phyloP scores from a whole-genome alignment of 2,888 invertebrate species.

The Chymomyza fuscimana region DNA sequence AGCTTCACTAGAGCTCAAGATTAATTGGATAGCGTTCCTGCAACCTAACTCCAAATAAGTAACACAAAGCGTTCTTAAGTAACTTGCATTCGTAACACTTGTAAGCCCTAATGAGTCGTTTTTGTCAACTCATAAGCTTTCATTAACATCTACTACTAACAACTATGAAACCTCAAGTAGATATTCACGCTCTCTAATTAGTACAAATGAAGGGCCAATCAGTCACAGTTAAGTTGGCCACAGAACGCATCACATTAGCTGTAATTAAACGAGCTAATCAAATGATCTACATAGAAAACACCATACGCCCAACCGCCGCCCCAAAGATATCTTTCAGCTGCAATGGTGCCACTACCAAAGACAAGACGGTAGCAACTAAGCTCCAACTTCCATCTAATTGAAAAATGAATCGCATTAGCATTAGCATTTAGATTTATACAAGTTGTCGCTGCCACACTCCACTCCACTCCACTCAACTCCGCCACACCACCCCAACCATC shows the following conservation, averaged over 20 bases:
- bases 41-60: not conserved
- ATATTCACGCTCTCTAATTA: conserved; percentile 28
- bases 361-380: not conserved
- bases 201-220: conserved; percentile 11
- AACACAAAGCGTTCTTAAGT: not conserved
- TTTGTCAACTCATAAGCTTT: not conserved
- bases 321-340: not conserved
- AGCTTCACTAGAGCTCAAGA: not conserved
- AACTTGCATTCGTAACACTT: not conserved
- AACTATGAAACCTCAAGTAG: not conserved
- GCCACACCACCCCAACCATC: not conserved
- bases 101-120: not conserved
- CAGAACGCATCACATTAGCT: conserved; percentile 7
- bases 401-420: conserved; percentile 49
- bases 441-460: conserved; percentile 9
- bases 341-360: not conserved
- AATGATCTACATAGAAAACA: conserved; percentile 10
- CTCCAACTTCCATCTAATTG: conserved; percentile 27
- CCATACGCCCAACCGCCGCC: not conserved
- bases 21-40: not conserved
- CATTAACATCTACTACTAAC: not conserved
- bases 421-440: conserved; percentile 55
- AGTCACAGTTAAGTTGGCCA: conserved; percentile 2
- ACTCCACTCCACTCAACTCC: no score
- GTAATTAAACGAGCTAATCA: conserved; percentile 27